phyloP scores from a whole-genome alignment of 2,113 vertebrate species.

The Psephotus haematonotus region DNA sequence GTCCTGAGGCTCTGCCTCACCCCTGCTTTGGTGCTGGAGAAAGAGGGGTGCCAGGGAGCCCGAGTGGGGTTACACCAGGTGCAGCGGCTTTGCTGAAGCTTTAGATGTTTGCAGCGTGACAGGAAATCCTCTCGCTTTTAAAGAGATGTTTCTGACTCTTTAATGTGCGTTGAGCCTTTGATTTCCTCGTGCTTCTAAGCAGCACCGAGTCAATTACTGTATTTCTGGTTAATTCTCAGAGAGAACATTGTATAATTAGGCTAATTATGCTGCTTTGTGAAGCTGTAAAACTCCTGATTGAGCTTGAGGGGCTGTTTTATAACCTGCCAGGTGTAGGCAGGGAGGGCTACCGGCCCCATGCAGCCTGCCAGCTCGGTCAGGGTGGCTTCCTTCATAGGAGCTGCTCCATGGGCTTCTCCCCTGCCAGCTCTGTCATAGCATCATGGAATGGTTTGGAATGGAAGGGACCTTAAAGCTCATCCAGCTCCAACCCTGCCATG shows the following conservation, averaged over 20 bases:
- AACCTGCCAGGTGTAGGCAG: conserved; percentile 50
- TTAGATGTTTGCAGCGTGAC: conserved; percentile 40
- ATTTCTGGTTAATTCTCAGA: conserved; percentile 49
- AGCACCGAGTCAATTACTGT: conserved; percentile 34
- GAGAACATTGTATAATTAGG: conserved; percentile 57
- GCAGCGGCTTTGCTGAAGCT: conserved; percentile 11
- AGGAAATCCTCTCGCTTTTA: conserved; percentile 65
- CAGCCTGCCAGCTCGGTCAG: not conserved
- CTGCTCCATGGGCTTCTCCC: not conserved
- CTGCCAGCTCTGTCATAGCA: not conserved
- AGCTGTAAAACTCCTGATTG: conserved; percentile 61
- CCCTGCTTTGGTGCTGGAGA: not conserved
- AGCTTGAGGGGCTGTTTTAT: conserved; percentile 42
- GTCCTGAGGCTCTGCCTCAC: not conserved
- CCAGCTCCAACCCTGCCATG: not conserved
- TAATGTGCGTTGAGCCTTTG: conserved; percentile 42
- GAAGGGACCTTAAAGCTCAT: not conserved
- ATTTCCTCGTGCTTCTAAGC: conserved; percentile 45
- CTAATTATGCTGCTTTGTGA: conserved; percentile 59
- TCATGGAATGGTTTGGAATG: not conserved
- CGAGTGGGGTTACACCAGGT: not conserved
- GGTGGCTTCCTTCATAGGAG: not conserved
- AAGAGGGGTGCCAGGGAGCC: not conserved
- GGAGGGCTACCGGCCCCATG: not conserved
- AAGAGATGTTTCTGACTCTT: conserved; percentile 61